Evolutionary conservation across 2,797 vertebrate genomes (phyloP).

Genomic region (Chelonia mydas): DNA sequence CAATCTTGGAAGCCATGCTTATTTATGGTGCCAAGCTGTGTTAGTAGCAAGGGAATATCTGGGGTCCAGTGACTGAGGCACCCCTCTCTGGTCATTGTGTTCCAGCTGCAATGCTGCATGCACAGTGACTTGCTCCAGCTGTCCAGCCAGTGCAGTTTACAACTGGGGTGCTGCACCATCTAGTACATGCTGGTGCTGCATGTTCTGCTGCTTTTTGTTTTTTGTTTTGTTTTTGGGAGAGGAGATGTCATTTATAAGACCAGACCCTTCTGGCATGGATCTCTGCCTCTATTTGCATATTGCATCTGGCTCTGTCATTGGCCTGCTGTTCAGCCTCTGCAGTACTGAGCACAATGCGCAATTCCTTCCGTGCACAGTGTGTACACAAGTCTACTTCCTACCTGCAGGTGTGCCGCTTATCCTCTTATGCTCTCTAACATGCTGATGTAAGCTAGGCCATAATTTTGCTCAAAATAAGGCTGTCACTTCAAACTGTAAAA

Average conservation of each 20-base stretch:
- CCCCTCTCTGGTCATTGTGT: fast-evolving
- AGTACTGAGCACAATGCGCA: neutral
- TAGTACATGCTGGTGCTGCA: fast-evolving
- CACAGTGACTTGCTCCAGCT: fast-evolving
- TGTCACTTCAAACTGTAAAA: neutral
- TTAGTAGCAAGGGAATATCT: neutral
- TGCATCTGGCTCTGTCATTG: neutral
- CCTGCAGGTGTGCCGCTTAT: neutral
- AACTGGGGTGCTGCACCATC: neutral
- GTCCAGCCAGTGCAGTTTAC: neutral
- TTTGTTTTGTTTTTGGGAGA: neutral
- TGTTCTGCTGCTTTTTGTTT: fast-evolving
- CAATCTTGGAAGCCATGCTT: neutral
- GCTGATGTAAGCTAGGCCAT: fast-evolving
- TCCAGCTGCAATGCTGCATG: neutral
- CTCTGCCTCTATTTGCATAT: neutral
- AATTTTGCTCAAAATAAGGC: neutral
- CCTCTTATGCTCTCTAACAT: fast-evolving
- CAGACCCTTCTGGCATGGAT: neutral
- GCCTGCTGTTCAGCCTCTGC: neutral
- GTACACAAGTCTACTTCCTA: neutral
- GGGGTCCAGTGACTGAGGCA: neutral
- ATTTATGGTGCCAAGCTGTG: neutral
- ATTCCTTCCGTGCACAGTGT: neutral
- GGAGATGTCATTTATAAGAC: neutral